These are phyloP conservation scores for Torymus tubicola DNA, from an alignment of 2,888 invertebrate species.

Conservation along the genomic window DNA sequence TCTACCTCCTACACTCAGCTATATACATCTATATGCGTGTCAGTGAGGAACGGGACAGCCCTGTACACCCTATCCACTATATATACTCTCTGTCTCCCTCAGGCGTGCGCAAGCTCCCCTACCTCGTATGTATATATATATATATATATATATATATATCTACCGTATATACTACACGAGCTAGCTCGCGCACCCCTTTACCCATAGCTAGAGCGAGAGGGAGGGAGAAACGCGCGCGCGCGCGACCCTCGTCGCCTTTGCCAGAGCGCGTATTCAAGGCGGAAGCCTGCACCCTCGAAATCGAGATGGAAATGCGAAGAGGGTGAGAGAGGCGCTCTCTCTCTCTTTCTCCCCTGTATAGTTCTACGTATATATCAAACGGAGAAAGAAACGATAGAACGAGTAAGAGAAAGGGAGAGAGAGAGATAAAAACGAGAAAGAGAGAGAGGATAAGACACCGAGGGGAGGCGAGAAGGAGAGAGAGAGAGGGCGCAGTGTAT, in stretches of 20 bases:
- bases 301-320: conserved; percentile 57
- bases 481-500: background rate
- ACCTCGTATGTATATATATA: background rate
- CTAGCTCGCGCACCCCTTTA: conserved; percentile 35
- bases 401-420: conserved; percentile 12
- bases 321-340: conserved; percentile 24
- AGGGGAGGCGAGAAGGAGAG: conserved; percentile 1
- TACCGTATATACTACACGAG: no score
- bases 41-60: conserved; percentile 34
- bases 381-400: conserved; percentile 48
- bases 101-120: conserved; percentile 16
- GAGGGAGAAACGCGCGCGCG: background rate
- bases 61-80: background rate
- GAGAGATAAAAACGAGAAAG: conserved; percentile 47
- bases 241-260: conserved; percentile 35
- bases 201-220: conserved; percentile 1
- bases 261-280: conserved; percentile 47
- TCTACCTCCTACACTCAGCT: no score
- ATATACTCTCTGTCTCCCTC: background rate
- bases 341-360: no score
- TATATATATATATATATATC: background rate
- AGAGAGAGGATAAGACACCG: background rate
- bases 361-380: conserved; percentile 41
- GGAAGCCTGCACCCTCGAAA: conserved; percentile 55
- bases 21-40: conserved; percentile 13